Evolutionary conservation across 1,140 invertebrate species (phyloP).

Genomic region (Formica exsecta): DNA sequence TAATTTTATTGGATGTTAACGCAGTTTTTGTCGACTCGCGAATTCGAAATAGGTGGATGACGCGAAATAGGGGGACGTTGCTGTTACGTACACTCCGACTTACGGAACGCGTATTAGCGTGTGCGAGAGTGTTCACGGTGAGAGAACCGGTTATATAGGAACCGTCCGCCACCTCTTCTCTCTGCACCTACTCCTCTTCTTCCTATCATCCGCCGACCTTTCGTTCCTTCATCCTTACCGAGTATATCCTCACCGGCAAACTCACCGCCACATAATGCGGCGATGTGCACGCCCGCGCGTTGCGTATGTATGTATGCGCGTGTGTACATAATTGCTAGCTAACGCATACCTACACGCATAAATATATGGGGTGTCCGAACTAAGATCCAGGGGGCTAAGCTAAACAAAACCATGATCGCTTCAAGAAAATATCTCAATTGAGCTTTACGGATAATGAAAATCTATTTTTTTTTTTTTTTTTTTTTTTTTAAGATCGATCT

Average conservation of each 20-base stretch:
- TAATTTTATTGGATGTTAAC: constrained; percentile 27
- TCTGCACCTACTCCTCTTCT: constrained; percentile 69
- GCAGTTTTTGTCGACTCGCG: constrained; percentile 63
- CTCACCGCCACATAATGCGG: constrained; percentile 75
- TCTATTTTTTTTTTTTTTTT: too few relatives aligned
- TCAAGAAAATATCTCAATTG: constrained; percentile 13
- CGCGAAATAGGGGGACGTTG: constrained; percentile 67
- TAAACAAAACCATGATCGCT: background rate
- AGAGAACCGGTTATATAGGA: constrained; percentile 84
- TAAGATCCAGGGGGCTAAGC: background rate
- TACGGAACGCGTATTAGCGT: constrained; percentile 61
- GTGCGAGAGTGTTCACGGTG: constrained; percentile 70
- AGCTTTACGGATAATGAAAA: background rate
- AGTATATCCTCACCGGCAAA: constrained; percentile 72
- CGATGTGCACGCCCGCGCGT: background rate
- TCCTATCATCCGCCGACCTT: constrained; percentile 71
- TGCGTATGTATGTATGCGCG: background rate
- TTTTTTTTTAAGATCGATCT: too few relatives aligned
- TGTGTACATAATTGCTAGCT: constrained; percentile 27
- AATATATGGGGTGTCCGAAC: constrained; percentile 38
- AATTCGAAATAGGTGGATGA: constrained; percentile 73
- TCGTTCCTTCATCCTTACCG: constrained; percentile 65
- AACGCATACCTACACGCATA: constrained; percentile 30
- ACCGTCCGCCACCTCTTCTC: constrained; percentile 78
- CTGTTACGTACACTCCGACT: constrained; percentile 43